These are phyloP conservation scores for Eulacestoma nigropectus DNA, from an alignment of 2,113 vertebrate genomes.

Conservation along the genomic window DNA sequence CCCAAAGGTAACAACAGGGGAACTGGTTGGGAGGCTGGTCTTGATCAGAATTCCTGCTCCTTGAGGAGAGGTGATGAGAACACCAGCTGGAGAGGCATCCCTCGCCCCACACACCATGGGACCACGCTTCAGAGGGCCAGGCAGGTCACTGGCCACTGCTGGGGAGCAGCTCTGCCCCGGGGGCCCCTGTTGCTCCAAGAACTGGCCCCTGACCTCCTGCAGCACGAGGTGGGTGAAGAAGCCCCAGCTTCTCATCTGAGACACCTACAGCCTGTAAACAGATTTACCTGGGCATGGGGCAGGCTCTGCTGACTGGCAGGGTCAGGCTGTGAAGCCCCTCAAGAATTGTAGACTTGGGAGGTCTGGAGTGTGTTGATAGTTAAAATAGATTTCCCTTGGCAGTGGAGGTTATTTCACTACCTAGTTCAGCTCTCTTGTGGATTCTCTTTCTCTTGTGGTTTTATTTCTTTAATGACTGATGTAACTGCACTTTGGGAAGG, in stretches of 20 bases:
- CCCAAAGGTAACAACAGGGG: not conserved
- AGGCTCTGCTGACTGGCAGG: not conserved
- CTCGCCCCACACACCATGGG: rapidly evolving
- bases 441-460: not conserved
- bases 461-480: not conserved
- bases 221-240: not conserved
- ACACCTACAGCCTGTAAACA: not conserved
- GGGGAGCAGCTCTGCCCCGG: not conserved
- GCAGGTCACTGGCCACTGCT: rapidly evolving
- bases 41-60: not conserved
- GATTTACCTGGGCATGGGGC: not conserved
- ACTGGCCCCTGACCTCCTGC: not conserved
- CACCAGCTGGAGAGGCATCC: not conserved
- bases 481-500: not conserved
- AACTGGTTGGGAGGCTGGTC: not conserved
- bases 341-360: not conserved
- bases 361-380: not conserved
- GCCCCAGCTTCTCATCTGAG: not conserved
- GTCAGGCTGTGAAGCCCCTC: not conserved
- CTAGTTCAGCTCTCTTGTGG: not conserved
- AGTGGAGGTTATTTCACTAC: not conserved
- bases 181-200: too few species aligned
- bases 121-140: rapidly evolving
- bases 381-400: not conserved
- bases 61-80: not conserved